Percentiles rank a stretch among this genome's conserved stretches.
Evolutionary conservation across 2,888 invertebrate species (phyloP).

Genomic region (Amiota minor): DNA sequence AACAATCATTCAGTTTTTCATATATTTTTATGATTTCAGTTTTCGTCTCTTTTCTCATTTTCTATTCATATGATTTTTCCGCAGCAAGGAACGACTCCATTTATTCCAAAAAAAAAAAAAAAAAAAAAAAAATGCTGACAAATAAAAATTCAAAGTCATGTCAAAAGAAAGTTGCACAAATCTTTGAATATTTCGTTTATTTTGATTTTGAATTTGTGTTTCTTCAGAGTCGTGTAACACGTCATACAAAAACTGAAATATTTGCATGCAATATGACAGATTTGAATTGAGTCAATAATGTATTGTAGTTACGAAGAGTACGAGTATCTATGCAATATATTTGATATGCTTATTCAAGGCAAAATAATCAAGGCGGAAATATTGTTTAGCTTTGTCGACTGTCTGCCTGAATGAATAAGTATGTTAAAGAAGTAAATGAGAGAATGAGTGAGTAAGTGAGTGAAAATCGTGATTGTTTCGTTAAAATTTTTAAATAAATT

Average conservation of each 20-base stretch:
- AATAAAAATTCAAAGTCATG: neutral
- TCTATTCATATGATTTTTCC: no score
- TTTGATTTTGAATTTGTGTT: neutral
- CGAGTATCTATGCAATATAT: no score
- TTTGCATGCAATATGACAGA: neutral
- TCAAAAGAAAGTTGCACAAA: neutral
- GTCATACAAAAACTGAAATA: neutral
- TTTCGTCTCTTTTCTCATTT: no score
- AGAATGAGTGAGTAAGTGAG: neutral
- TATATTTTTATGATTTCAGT: no score
- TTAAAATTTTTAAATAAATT: conserved; percentile 26
- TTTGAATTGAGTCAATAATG: no score
- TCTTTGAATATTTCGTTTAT: neutral
- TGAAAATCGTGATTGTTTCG: conserved; percentile 23
- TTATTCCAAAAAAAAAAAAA: neutral
- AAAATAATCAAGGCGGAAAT: conserved; percentile 17
- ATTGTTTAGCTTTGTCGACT: neutral
- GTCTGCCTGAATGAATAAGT: neutral
- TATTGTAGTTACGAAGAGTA: no score
- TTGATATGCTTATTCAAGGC: no score
- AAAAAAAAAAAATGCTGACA: neutral
- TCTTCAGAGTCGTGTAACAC: neutral
- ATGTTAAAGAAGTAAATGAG: neutral
- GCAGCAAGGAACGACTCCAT: neutral
- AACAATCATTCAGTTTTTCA: no score